phyloP scores from a whole-genome alignment of 2,113 vertebrate species.

The Protobothrops flavoviridis region DNA sequence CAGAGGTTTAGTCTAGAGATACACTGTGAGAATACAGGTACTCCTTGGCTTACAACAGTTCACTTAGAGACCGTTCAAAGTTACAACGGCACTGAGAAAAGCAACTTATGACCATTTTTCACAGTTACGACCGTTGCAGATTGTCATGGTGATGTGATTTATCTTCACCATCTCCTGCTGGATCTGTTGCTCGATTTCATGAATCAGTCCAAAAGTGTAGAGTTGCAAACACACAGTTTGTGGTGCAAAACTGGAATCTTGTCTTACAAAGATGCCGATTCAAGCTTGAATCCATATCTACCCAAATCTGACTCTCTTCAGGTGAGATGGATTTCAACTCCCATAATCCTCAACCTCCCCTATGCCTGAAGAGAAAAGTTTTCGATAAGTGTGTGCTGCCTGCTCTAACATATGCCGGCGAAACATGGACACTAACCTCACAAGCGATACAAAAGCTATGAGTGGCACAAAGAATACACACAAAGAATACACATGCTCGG shows the following conservation, averaged over 20 bases:
- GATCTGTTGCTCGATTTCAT: constrained; percentile 14
- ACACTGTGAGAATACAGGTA: background rate
- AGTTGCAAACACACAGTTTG: background rate
- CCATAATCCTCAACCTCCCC: background rate
- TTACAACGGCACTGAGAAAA: no score
- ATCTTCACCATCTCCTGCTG: constrained; percentile 26
- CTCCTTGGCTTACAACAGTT: background rate
- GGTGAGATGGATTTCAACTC: background rate
- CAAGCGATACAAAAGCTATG: background rate
- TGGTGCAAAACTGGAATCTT: background rate
- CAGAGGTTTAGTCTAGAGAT: background rate
- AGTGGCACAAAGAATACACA: background rate
- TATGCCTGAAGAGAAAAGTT: background rate
- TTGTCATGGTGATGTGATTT: background rate
- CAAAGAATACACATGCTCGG: background rate
- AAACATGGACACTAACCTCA: background rate
- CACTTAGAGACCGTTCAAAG: background rate
- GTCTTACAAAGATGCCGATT: background rate
- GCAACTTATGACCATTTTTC: background rate
- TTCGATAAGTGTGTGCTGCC: background rate
- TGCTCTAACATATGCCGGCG: background rate
- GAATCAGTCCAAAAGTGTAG: constrained; percentile 21
- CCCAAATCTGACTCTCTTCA: background rate
- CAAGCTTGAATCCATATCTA: background rate
- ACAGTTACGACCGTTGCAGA: background rate